These are phyloP conservation scores for Luidia sarsii DNA, from an alignment of 53 echinoderm and acorn worm genomes.

Conservation along the genomic window DNA sequence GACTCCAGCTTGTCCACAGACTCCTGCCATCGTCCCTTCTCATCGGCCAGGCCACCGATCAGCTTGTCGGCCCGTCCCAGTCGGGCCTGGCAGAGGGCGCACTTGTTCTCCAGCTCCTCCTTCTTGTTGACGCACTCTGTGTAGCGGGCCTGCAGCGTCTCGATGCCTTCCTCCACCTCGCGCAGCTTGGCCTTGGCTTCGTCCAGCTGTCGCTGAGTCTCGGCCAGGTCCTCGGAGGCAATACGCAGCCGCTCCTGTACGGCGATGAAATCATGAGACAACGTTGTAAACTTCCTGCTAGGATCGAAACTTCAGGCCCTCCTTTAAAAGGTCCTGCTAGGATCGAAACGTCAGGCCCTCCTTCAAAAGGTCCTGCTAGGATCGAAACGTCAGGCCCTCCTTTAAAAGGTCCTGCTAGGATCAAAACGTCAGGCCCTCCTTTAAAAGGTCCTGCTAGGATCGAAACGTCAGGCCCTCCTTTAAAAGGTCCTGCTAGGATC, in stretches of 20 bases:
- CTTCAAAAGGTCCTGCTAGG: too few species aligned
- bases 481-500: too few species aligned
- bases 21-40: slow-evolving; percentile 97
- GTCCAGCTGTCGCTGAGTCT: slow-evolving; percentile 88
- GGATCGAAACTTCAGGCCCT: too few species aligned
- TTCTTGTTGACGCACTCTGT: slow-evolving; percentile 96
- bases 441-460: too few species aligned
- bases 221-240: slow-evolving; percentile 82
- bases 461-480: too few species aligned
- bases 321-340: too few species aligned
- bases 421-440: too few species aligned
- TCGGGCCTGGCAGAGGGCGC: slow-evolving; percentile 86
- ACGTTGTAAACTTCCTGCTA: too few species aligned
- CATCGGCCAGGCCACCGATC: slow-evolving; percentile 96
- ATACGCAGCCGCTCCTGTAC: slow-evolving; percentile 80
- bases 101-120: slow-evolving; percentile 93
- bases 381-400: too few species aligned
- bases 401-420: too few species aligned
- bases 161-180: slow-evolving; percentile 96
- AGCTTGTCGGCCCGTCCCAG: slow-evolving; percentile 95
- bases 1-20: slow-evolving; percentile 85
- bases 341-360: too few species aligned
- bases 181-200: slow-evolving; percentile 79
- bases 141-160: slow-evolving; percentile 92
- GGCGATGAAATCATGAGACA: too few species aligned